Conservation (phyloP, 1,140 invertebrate genomes). For the Zaprionus kolodkinae region DNA sequence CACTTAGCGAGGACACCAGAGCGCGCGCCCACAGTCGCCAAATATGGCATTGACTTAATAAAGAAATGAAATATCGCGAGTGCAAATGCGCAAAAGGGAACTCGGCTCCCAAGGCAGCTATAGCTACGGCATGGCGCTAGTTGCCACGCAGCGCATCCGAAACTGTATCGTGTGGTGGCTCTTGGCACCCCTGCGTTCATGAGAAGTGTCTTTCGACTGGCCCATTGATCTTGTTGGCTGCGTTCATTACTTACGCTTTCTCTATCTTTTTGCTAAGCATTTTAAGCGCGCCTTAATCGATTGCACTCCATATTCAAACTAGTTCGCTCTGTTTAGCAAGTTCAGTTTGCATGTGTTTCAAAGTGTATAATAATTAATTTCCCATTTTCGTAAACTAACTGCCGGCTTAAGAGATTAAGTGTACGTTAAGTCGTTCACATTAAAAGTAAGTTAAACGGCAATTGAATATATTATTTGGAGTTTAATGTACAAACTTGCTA, state of each 20-base stretch:
- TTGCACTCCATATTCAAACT: slow-evolving; percentile 1
- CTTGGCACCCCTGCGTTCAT: slow-evolving; percentile 9
- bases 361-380: neutral
- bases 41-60: slow-evolving; percentile 83
- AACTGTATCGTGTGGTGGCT: slow-evolving; percentile 52
- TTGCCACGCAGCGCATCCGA: slow-evolving; percentile 67
- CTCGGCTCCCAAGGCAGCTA: slow-evolving; percentile 21
- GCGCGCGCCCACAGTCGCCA: slow-evolving; percentile 69
- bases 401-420: neutral
- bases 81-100: slow-evolving; percentile 19
- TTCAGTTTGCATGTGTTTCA: neutral
- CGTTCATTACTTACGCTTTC: slow-evolving; percentile 30
- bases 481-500: too few species aligned
- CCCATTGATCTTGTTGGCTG: slow-evolving; percentile 45
- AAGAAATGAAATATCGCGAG: slow-evolving; percentile 79
- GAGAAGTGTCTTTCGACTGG: slow-evolving; percentile 40
- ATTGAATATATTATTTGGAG: too few species aligned
- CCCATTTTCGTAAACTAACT: neutral
- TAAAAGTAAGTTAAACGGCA: neutral
- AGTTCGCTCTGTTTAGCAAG: neutral
- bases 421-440: neutral
- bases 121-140: slow-evolving; percentile 46
- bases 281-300: slow-evolving; percentile 9
- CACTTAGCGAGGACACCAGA: slow-evolving; percentile 47
- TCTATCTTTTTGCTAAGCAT: slow-evolving; percentile 19